Conservation (phyloP, 2,113 vertebrate species). For the Campylomormyrus numenius region DNA sequence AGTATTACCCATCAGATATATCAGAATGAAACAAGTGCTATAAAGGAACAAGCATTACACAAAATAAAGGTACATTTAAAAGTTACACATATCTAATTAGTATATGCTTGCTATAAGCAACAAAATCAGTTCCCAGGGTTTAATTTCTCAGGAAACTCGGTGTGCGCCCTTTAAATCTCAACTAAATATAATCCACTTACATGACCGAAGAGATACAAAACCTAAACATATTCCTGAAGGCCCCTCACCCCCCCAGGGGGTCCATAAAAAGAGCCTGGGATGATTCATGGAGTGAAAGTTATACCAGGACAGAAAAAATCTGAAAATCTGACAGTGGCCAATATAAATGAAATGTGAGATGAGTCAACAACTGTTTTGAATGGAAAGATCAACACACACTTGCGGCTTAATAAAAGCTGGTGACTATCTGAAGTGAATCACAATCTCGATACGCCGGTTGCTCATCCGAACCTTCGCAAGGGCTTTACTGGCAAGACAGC, state of each 20-base stretch:
- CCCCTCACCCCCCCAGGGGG: not conserved
- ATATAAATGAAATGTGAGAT: slow-evolving; percentile 12
- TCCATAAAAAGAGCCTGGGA: slow-evolving; percentile 10
- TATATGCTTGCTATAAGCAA: not conserved
- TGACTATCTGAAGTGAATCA: not conserved
- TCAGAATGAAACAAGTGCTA: not conserved
- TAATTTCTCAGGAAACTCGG: not conserved
- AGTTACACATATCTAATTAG: not conserved
- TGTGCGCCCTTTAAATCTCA: slow-evolving; percentile 8
- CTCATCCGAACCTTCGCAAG: not conserved
- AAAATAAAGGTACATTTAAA: not conserved
- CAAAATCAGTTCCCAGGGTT: not conserved
- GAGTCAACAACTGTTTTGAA: slow-evolving; percentile 7
- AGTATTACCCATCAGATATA: not conserved
- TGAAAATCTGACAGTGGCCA: slow-evolving; percentile 12
- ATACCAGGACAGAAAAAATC: slow-evolving; percentile 11
- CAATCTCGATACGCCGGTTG: not conserved
- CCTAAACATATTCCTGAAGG: not conserved
- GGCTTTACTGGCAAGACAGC: not conserved
- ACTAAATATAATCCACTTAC: slow-evolving; percentile 21
- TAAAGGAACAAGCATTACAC: not conserved
- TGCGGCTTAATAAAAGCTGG: not conserved
- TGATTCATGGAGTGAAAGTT: slow-evolving; percentile 15
- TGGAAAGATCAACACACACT: slow-evolving; percentile 5
- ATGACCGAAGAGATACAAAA: not conserved